These are phyloP conservation scores for Pongo pygmaeus DNA, from an alignment of 2,113 vertebrate genomes.

Conservation along the genomic window DNA sequence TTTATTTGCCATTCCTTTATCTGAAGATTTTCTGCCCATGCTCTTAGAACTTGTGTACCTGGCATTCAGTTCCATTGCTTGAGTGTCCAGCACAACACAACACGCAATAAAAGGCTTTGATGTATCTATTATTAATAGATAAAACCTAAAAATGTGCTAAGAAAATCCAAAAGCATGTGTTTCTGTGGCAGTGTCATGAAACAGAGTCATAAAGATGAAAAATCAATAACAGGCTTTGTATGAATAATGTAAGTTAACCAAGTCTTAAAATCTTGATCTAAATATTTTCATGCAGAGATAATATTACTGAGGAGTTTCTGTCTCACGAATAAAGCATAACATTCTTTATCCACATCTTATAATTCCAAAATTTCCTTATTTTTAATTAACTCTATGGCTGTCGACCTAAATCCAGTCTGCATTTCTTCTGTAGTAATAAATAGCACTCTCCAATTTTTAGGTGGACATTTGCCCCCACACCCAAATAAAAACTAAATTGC, in stretches of 20 bases:
- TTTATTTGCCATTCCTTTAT: not conserved
- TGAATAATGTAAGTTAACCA: not conserved
- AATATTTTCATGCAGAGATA: not conserved
- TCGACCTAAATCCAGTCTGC: not conserved
- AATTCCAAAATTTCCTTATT: not conserved
- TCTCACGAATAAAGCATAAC: not conserved
- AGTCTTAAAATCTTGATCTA: not conserved
- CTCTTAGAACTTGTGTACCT: not conserved
- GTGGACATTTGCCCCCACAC: accelerated
- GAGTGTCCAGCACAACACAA: not conserved
- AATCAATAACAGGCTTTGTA: not conserved
- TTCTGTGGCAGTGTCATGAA: not conserved
- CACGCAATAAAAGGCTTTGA: not conserved
- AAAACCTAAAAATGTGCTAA: not conserved
- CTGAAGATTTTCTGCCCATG: not conserved
- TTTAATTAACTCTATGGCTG: not conserved
- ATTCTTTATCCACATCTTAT: not conserved
- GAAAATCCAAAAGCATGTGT: not conserved
- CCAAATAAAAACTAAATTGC: not conserved
- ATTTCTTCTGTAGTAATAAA: not conserved
- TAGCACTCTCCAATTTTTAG: not conserved
- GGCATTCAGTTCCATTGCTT: not conserved
- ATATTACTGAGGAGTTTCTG: not conserved
- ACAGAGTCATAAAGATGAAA: not conserved
- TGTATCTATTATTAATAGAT: not conserved